A percentile compares a stretch with the other conserved stretches of the same genome.
Conservation (phyloP, 2,797 vertebrate genomes). For the Halcyon badia region DNA sequence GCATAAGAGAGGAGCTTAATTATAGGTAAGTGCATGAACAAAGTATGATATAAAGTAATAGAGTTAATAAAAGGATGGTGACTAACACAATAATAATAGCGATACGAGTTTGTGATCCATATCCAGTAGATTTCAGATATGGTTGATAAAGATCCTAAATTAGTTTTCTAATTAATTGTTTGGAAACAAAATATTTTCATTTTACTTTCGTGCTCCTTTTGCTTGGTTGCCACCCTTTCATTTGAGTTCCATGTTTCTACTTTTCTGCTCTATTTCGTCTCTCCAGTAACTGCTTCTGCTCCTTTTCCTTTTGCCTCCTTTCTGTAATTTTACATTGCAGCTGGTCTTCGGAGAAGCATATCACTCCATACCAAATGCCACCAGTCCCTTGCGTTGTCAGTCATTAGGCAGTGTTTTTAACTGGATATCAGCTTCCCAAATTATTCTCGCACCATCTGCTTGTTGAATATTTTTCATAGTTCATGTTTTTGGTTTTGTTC, state of each 20-base stretch:
- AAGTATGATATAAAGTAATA: slow-evolving; percentile 48
- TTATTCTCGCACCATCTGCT: slow-evolving; percentile 69
- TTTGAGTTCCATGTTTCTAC: slow-evolving; percentile 42
- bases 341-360: neutral
- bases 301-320: slow-evolving; percentile 20
- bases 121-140: slow-evolving; percentile 46
- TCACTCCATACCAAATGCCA: neutral
- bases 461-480: slow-evolving; percentile 69
- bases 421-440: slow-evolving; percentile 55
- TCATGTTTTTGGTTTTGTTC: slow-evolving; percentile 60
- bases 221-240: slow-evolving; percentile 41
- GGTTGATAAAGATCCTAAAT: slow-evolving; percentile 63
- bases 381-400: neutral
- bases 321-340: slow-evolving; percentile 26
- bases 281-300: slow-evolving; percentile 52
- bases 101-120: slow-evolving; percentile 61
- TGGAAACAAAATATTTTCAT: slow-evolving; percentile 76
- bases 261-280: slow-evolving; percentile 45
- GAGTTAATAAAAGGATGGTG: slow-evolving; percentile 57
- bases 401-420: slow-evolving; percentile 63
- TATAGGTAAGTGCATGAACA: slow-evolving; percentile 16
- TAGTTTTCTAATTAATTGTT: slow-evolving; percentile 71
- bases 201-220: slow-evolving; percentile 40
- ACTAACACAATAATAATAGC: slow-evolving; percentile 33
- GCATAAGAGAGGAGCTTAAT: slow-evolving; percentile 47